Base-by-base conservation (phyloP, 2,797 vertebrate genomes). In the Carapus acus region DNA sequence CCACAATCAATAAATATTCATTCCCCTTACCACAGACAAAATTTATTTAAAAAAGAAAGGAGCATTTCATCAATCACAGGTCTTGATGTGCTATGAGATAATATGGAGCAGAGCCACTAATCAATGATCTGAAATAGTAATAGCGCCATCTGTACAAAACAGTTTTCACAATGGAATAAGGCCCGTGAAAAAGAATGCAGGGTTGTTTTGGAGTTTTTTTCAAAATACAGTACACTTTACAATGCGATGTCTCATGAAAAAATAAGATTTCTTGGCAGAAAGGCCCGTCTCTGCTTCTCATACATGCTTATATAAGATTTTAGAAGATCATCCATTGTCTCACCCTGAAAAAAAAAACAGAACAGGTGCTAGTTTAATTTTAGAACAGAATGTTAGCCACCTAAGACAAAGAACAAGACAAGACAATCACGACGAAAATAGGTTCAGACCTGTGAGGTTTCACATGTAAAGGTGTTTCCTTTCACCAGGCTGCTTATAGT, bases 291-390 rank as follows among this genome's bases (percentile, higher is more conserved):
- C 65, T 85, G 71, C 4, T 54, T 70, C 80, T 90, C 80, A 37
- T 94, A 87, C 80, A 92, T 88, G 50, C 47, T 85, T 36, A 94
- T 63, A 0, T 98, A 98, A 0, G 96, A 97, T 7, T 83, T 89
- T 49, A 98, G 60, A 36, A 98, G 86, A 75, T 98, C 92, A 3
- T 92, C 93, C 81, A 98, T 94, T 67, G 90, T 91, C 76, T 89
- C 81, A 49, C 91, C 93, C 95, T 98, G 69, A 27, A 61, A 65
- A 64, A 24, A 33, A 27, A 58, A 9, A 38, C 20, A 53, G 51
- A 1, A 9, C 13, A 23, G 17, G 4, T 15, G 0, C 42, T 19
- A n/a, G n/a, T n/a, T n/a, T n/a, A n/a, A 27, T 27, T 5, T 27
- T 27, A 27, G 9, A 4, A 27, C 9, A 5, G 24, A 27, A 27